phyloP scores from a whole-genome alignment of 2,797 vertebrate genomes.

The Sebastes itinus region DNA sequence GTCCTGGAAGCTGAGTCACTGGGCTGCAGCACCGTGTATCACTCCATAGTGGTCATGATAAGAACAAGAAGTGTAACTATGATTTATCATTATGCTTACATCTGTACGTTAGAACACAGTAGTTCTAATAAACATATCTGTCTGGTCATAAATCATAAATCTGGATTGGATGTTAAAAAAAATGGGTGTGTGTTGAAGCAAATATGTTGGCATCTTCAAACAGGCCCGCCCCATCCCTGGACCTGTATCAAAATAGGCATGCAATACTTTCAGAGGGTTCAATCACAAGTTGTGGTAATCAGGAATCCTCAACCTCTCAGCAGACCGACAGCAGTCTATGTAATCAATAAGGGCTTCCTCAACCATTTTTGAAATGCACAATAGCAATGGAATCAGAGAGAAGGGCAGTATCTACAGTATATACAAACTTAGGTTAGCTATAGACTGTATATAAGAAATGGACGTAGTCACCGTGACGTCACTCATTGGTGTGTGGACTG shows the following conservation, averaged over 20 bases:
- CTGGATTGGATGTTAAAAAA: background rate
- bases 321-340: no score
- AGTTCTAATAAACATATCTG: background rate
- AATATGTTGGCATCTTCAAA: background rate
- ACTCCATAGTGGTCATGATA: background rate
- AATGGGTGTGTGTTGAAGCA: background rate
- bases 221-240: background rate
- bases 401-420: no score
- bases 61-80: background rate
- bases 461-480: background rate
- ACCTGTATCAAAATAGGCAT: background rate
- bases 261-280: no score
- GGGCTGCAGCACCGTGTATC: no score
- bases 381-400: no score
- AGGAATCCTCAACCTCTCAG: background rate
- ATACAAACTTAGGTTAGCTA: background rate
- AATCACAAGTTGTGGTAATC: background rate
- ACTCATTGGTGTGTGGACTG: background rate
- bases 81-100: background rate
- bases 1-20: background rate
- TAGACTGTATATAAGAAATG: background rate
- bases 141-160: background rate
- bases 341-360: no score
- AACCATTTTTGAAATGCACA: no score
- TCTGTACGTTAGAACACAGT: background rate